These are phyloP conservation scores for Xenopus petersii DNA, from an alignment of 2,797 vertebrate species.

Conservation along the genomic window DNA sequence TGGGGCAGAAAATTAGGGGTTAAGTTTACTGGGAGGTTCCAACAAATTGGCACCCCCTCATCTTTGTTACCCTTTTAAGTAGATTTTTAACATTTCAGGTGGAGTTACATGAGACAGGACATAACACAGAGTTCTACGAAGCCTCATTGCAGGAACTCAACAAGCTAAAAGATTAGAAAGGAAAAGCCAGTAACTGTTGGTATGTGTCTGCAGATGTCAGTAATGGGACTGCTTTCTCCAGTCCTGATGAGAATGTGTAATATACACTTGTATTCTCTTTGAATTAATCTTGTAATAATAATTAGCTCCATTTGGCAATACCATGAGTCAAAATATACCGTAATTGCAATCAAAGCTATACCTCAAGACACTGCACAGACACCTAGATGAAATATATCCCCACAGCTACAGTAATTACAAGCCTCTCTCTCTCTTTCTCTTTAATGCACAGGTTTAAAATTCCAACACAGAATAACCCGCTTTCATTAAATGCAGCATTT, in stretches of 20 bases:
- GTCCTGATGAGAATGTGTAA: background rate
- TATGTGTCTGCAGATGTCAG: background rate
- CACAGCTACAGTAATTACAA: background rate
- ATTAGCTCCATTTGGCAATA: background rate
- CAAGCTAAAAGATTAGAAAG: too few relatives aligned
- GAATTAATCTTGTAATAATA: background rate
- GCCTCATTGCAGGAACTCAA: too few relatives aligned
- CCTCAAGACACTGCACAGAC: constrained; percentile 1
- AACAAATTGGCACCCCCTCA: too few relatives aligned
- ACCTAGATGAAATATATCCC: background rate
- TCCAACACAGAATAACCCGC: background rate
- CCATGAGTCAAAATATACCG: background rate
- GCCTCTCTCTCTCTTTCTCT: background rate
- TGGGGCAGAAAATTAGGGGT: too few relatives aligned
- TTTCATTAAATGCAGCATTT: background rate
- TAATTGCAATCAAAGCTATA: background rate
- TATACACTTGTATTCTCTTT: background rate
- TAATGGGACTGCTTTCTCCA: background rate
- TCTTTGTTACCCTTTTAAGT: too few relatives aligned
- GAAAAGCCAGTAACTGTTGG: too few relatives aligned
- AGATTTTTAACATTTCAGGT: too few relatives aligned
- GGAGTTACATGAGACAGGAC: too few relatives aligned
- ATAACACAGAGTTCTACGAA: too few relatives aligned
- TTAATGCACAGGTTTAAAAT: constrained; percentile 7
- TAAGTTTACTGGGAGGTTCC: too few relatives aligned